Percentiles rank a stretch among this genome's conserved stretches.
Conservation (phyloP, 2,888 invertebrate species). For the Cantharis nigra region DNA sequence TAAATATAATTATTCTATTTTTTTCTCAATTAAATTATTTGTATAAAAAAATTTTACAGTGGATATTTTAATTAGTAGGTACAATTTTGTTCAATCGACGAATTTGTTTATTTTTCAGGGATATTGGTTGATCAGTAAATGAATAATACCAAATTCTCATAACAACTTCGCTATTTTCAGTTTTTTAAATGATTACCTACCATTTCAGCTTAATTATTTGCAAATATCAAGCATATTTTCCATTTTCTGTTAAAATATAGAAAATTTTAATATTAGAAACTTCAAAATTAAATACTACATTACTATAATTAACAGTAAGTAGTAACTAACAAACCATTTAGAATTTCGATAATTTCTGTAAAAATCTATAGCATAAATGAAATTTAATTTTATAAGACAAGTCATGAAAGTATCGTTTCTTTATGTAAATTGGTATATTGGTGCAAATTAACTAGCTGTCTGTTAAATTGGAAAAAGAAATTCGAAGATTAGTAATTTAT, state of each 20-base stretch:
- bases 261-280: no score
- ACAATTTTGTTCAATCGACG: neutral
- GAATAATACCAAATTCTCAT: neutral
- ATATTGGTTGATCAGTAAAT: neutral
- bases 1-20: neutral
- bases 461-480: neutral
- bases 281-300: no score
- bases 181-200: neutral
- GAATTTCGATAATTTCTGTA: neutral
- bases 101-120: neutral
- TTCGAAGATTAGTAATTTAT: constrained; percentile 1
- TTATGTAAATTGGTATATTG: neutral
- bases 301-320: no score
- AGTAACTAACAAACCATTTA: no score
- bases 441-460: neutral
- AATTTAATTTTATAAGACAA: neutral
- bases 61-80: neutral
- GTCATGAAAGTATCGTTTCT: neutral
- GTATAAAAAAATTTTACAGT: neutral
- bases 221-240: neutral
- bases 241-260: no score
- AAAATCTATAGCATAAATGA: neutral
- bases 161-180: neutral
- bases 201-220: neutral
- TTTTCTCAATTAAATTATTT: neutral